phyloP scores from a whole-genome alignment of 2,888 invertebrate genomes.

The Flabesymbios commensalis region DNA sequence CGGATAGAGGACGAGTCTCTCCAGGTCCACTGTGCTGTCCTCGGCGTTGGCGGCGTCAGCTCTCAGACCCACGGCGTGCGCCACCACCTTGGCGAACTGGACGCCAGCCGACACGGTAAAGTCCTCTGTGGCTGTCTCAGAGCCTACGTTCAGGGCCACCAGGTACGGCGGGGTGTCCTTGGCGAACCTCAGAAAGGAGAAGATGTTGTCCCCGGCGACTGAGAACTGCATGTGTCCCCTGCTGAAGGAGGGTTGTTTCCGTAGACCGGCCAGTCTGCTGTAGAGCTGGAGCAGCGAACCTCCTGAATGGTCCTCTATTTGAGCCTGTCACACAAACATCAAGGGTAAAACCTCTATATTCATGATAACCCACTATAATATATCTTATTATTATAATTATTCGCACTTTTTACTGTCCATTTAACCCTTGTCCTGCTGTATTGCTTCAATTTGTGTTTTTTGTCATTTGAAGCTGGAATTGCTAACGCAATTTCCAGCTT shows the following conservation, averaged over 20 bases:
- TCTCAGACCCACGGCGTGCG: constrained; percentile 36
- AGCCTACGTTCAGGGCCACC: constrained; percentile 51
- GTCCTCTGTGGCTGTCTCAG: constrained; percentile 35
- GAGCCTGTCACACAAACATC: constrained; percentile 29
- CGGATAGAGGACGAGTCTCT: constrained; percentile 39
- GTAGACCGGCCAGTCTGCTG: constrained; percentile 39
- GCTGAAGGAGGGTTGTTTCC: constrained; percentile 43
- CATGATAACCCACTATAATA: no score
- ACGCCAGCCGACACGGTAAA: constrained; percentile 32
- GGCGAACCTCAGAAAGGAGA: constrained; percentile 48
- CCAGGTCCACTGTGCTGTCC: constrained; percentile 21
- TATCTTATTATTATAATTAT: no score
- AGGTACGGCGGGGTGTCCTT: constrained; percentile 38
- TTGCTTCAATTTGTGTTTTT: no score
- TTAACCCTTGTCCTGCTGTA: no score
- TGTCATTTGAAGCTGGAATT: no score
- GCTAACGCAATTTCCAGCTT: no score
- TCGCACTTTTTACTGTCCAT: no score
- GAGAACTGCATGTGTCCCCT: constrained; percentile 43
- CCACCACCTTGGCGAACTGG: constrained; percentile 22
- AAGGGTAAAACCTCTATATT: no score
- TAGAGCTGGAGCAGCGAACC: constrained; percentile 32
- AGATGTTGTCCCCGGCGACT: constrained; percentile 40
- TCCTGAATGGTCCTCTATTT: constrained; percentile 25
- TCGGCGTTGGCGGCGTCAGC: constrained; percentile 14